phyloP scores from a whole-genome alignment of 2,113 vertebrate genomes.

The Cyanocitta stelleri region DNA sequence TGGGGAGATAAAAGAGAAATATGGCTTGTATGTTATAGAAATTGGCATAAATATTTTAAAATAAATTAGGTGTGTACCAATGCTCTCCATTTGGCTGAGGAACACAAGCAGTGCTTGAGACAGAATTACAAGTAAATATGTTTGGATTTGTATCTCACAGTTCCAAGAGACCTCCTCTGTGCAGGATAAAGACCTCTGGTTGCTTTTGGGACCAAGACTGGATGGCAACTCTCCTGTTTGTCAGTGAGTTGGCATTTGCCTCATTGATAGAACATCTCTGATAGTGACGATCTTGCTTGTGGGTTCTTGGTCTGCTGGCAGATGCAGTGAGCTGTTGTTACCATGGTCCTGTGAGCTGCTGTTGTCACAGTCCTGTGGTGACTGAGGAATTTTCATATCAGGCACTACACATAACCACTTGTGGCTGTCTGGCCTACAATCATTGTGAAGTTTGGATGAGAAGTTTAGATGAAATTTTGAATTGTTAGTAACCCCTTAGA shows the following conservation, averaged over 20 bases:
- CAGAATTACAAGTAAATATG: not conserved
- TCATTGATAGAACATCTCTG: rapidly evolving
- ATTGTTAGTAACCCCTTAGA: not conserved
- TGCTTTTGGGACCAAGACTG: not conserved
- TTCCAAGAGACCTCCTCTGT: not conserved
- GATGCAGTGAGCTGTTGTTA: not conserved
- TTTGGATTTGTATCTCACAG: not conserved
- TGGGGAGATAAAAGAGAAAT: not conserved
- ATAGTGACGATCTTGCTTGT: not conserved
- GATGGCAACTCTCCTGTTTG: not conserved
- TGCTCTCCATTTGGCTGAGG: not conserved
- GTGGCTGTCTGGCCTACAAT: not conserved
- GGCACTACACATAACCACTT: not conserved
- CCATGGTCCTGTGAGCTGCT: not conserved
- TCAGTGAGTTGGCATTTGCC: not conserved
- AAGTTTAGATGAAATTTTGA: not conserved
- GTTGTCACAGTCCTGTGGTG: not conserved
- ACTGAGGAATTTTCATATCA: not conserved
- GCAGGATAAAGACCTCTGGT: not conserved
- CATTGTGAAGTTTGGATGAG: not conserved
- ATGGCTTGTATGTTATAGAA: not conserved
- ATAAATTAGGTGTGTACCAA: not conserved
- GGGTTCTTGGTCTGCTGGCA: not conserved
- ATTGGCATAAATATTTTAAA: not conserved
- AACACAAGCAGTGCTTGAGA: not conserved